Evolutionary conservation across 2,888 invertebrate genomes (phyloP).

Genomic region (Brachylomia viminalis): DNA sequence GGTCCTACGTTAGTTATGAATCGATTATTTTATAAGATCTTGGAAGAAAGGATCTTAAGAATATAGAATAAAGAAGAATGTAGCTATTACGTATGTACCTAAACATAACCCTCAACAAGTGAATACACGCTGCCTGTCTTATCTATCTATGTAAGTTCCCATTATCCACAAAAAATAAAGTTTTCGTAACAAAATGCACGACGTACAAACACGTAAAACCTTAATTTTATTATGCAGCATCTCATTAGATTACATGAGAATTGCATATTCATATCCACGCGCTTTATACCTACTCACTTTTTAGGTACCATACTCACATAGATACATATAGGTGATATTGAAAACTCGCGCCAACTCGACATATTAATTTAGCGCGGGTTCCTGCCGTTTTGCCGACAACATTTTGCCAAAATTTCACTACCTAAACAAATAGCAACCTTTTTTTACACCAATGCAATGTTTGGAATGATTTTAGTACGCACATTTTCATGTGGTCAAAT

Average conservation of each 20-base stretch:
- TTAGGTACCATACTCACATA: neutral
- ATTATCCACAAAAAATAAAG: neutral
- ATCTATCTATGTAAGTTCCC: too few species aligned
- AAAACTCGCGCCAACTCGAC: too few species aligned
- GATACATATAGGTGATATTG: neutral
- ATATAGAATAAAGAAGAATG: neutral
- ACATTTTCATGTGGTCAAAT: too few species aligned
- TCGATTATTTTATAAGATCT: neutral
- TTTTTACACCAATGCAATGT: too few species aligned
- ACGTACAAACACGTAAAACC: neutral
- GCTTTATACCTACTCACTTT: neutral
- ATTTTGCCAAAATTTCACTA: too few species aligned
- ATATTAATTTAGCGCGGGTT: too few species aligned
- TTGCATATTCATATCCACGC: slow-evolving; percentile 34
- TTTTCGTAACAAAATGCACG: neutral
- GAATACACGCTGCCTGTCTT: neutral
- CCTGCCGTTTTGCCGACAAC: too few species aligned
- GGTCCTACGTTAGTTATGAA: neutral
- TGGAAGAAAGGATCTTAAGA: neutral
- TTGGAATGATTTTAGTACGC: too few species aligned
- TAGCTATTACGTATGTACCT: neutral
- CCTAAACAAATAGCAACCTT: too few species aligned
- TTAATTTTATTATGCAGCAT: slow-evolving; percentile 13
- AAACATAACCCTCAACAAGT: neutral
- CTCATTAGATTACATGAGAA: slow-evolving; percentile 14